Evolutionary conservation across 2,797 vertebrate genomes (phyloP).

Genomic region (Salarias fasciatus): DNA sequence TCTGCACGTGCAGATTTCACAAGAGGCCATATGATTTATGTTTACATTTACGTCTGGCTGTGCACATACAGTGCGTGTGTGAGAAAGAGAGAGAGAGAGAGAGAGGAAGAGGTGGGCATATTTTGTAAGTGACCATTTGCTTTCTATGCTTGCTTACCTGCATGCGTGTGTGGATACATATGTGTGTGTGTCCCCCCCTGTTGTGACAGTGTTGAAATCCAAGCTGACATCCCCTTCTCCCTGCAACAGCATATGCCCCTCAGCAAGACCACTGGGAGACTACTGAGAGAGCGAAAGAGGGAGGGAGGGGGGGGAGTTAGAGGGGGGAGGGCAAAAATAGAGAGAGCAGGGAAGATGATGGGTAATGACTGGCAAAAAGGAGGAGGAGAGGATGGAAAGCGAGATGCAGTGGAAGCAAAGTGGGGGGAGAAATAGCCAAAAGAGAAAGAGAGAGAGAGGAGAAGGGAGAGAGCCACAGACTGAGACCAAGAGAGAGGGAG

Average conservation of each 20-base stretch:
- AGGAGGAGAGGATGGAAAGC: slow-evolving; percentile 33
- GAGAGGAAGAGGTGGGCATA: slow-evolving; percentile 13
- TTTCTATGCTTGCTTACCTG: slow-evolving; percentile 45
- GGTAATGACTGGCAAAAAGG: slow-evolving; percentile 43
- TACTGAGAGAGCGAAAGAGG: slow-evolving; percentile 53
- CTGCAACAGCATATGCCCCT: slow-evolving; percentile 80
- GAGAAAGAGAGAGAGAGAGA: slow-evolving; percentile 18
- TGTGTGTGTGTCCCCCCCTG: slow-evolving; percentile 63
- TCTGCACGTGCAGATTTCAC: slow-evolving; percentile 35
- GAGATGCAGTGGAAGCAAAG: slow-evolving; percentile 40
- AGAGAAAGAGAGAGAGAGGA: slow-evolving; percentile 45
- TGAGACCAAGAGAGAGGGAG: slow-evolving; percentile 70
- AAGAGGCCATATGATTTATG: slow-evolving; percentile 54
- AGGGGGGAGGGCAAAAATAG: slow-evolving; percentile 43
- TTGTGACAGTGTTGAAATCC: slow-evolving; percentile 80
- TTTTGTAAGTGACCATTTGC: slow-evolving; percentile 66
- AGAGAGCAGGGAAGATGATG: slow-evolving; percentile 40
- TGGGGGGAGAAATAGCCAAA: slow-evolving; percentile 38
- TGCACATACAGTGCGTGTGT: no score
- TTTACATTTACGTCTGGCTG: slow-evolving; percentile 13
- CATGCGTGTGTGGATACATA: neutral
- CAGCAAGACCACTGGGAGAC: slow-evolving; percentile 78
- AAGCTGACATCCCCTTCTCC: slow-evolving; percentile 79
- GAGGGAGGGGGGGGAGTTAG: slow-evolving; percentile 33
- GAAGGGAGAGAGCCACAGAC: slow-evolving; percentile 57